These are phyloP conservation scores for Serilophus lunatus DNA, from an alignment of 2,113 vertebrate genomes.

Conservation along the genomic window DNA sequence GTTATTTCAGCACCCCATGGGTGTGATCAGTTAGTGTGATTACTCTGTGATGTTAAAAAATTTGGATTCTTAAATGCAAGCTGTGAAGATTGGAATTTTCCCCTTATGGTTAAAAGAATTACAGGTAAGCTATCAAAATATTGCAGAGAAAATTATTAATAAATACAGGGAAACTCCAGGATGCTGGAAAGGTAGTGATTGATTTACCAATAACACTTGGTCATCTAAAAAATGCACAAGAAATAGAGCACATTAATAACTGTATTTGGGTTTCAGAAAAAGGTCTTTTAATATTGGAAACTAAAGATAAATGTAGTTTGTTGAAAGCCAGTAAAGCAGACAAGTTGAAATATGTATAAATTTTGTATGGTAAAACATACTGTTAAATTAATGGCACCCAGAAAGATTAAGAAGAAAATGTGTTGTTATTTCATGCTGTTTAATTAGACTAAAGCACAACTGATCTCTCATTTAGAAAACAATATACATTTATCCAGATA, in stretches of 20 bases:
- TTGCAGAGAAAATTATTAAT: background rate
- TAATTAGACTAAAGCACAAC: background rate
- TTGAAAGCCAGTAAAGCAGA: background rate
- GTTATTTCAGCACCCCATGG: background rate
- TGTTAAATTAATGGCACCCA: background rate
- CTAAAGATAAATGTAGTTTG: background rate
- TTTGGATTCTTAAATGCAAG: background rate
- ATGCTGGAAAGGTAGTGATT: background rate
- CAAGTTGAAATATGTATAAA: background rate
- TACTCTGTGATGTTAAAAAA: background rate
- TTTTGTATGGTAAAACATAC: rapidly evolving
- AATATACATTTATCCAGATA: background rate
- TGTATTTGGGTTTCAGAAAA: background rate
- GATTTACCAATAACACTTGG: background rate
- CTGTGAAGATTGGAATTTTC: background rate
- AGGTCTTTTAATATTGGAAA: background rate
- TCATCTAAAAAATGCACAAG: background rate
- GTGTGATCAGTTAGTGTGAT: background rate
- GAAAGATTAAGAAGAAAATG: background rate
- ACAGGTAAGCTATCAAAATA: background rate
- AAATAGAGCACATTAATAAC: background rate
- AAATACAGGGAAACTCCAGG: background rate
- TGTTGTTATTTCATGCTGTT: background rate
- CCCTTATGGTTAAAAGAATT: background rate
- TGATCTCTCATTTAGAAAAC: background rate